These are phyloP conservation scores for Gymnarchus niloticus DNA, from an alignment of 2,113 vertebrate genomes.

Conservation along the genomic window DNA sequence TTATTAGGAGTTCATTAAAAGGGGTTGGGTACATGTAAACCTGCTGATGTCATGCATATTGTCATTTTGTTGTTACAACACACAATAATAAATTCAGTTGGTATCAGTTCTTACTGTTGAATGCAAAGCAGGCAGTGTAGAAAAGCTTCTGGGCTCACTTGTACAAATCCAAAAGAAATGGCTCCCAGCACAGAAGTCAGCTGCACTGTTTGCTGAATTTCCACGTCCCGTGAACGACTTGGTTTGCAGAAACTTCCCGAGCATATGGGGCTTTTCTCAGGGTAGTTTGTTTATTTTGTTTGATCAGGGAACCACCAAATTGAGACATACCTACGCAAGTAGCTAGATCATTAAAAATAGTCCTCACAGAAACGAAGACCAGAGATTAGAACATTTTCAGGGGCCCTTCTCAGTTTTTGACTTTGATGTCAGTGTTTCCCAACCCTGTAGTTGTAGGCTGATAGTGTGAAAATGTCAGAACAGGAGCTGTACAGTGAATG, in stretches of 20 bases:
- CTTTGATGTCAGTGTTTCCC: neutral
- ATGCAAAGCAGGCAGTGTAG: neutral
- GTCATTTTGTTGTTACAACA: neutral
- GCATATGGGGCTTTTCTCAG: no score
- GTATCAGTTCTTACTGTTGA: neutral
- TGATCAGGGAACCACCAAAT: neutral
- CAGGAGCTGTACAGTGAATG: neutral
- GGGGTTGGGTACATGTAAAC: neutral
- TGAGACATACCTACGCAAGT: neutral
- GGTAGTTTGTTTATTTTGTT: no score
- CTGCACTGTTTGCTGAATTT: neutral
- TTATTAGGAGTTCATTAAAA: neutral
- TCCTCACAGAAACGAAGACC: neutral
- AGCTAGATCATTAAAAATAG: neutral
- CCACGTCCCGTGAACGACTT: neutral
- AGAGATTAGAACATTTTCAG: neutral
- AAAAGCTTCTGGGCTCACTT: neutral
- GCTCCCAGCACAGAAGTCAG: neutral
- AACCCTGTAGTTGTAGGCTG: neutral
- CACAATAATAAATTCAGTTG: neutral
- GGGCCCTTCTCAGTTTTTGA: neutral
- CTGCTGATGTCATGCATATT: no score
- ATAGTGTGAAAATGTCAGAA: neutral
- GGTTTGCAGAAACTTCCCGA: neutral
- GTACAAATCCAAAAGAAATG: no score